Base-by-base conservation (phyloP, 2,797 vertebrate species). In the Neosilurus hyrtlii region DNA sequence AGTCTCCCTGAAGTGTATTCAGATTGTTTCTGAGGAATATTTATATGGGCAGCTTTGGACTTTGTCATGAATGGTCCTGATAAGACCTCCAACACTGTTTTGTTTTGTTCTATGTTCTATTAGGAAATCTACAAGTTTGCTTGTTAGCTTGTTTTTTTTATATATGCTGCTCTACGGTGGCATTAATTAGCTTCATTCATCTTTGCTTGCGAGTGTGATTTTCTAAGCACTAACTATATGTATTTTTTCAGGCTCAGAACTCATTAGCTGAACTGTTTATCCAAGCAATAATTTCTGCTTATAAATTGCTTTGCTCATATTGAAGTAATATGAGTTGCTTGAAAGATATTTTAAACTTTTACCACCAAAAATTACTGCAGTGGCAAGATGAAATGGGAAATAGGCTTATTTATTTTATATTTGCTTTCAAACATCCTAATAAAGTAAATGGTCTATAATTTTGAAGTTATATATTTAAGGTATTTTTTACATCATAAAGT, bases 261-360 rank as follows among this genome's bases (percentile, higher is more conserved):
- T 94, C 91, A 92, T 95, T 94, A 93, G 87, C 88, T 90, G 71
- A 91, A 91, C 91, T 93, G 91, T 93, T 93, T 93, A 90, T 89
- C 83, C 85, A 16, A 65, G 87, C 87, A 90, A 82, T 89, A 65
- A 89, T 91, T 88, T 89, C 70, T 59, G 74, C 68, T 86, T 71
- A 79, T 83, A 83, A 86, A 81, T 88, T 20, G 82, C 70, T 76
- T 66, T 52, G 67, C 81, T 82, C 49, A 73, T 57, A 75, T 83
- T 82, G 30, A 83, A 80, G 85, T 80, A 20, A 43, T 43, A 43
- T 43, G 43, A 43, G 43, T 43, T 43, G 56, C 76, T 86, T 85
- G 74, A 63, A 67, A 67, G 61, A 82, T 79, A 78, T 85, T 82
- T 79, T 6, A 78, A 85, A 85, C 49, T 59, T 76, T 63, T 71